Base-by-base conservation (phyloP, 2,797 vertebrate species). In the Liasis olivaceus region DNA sequence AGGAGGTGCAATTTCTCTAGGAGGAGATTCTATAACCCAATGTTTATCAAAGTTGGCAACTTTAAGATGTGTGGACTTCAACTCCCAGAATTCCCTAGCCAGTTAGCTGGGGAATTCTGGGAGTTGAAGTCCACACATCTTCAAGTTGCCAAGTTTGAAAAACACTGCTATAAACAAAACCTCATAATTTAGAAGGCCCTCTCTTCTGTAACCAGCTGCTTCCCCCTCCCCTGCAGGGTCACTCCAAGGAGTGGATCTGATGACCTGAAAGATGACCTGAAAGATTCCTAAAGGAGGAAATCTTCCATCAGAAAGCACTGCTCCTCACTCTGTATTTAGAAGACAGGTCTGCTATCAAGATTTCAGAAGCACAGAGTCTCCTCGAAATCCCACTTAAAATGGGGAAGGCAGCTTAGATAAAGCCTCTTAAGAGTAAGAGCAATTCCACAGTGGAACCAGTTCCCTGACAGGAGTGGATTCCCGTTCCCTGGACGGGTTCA, bases 321-420 rank as follows among this genome's bases (percentile, higher is more conserved):
- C 6, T 58, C 31, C 84, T 58, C 47, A 3, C 26, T 95, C 94
- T 93, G 88, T 77, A 51, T 0, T 36, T 26, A 88, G 93, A 91
- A 93, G 31, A 1, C 28, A 56, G 42, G 85, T 94, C 94, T 84
- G 91, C 92, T 89, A 17, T 15, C 42, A 22, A 51, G 42, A 14
- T 63, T 88, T 64, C 60, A 92, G 24, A 56, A 5, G 1, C 0
- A 1, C 2, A 2, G 0, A 86, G 9, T 0, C 0, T 15, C 90
- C 31, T 89, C 15, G 31, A 88, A 87, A 22, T 60, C 89, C 26
- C 31, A 11, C 56, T 42, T n/a, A 88, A 60, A 72, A 56, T n/a
- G 22, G 36, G 17, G 72, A 77, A 77, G 72, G 31, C 36, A 42
- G 3, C 36, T 42, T 22, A 42, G 36, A 42, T 42, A 31, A 77